Evolutionary conservation across 2,888 invertebrate species (phyloP).

Genomic region (Drosophila mercatorum): DNA sequence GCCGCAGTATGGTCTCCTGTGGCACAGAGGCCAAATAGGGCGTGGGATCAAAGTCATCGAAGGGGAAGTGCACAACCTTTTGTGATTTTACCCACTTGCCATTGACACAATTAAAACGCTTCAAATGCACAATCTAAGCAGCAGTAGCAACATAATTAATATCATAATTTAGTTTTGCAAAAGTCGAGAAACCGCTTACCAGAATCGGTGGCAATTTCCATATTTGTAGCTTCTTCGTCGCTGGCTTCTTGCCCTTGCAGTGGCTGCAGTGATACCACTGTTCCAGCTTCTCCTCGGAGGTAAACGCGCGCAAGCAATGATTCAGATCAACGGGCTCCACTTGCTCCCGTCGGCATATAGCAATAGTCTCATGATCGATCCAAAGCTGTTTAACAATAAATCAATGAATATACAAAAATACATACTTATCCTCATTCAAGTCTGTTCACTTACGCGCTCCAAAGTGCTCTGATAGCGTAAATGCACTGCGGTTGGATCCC

Average conservation of each 20-base stretch:
- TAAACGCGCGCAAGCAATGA: conserved; percentile 94
- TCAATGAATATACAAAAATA: neutral
- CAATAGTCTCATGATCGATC: conserved; percentile 91
- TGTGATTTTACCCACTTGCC: conserved; percentile 97
- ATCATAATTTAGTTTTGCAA: neutral
- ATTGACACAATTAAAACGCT: conserved; percentile 95
- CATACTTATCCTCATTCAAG: neutral
- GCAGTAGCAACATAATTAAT: neutral
- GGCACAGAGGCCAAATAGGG: conserved; percentile 93
- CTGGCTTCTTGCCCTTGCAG: conserved; percentile 93
- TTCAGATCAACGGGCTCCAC: conserved; percentile 93
- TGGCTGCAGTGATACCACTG: conserved; percentile 94
- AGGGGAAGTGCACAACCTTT: conserved; percentile 95
- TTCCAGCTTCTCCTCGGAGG: conserved; percentile 93
- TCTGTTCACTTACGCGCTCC: conserved; percentile 87
- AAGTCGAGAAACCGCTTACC: conserved; percentile 85
- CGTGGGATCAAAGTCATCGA: conserved; percentile 93
- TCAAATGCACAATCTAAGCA: conserved; percentile 93
- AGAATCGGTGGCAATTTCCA: conserved; percentile 96
- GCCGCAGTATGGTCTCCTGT: conserved; percentile 89
- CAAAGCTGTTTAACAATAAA: conserved; percentile 86
- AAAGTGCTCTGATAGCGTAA: conserved; percentile 92
- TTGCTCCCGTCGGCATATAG: conserved; percentile 88
- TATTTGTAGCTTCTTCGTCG: conserved; percentile 95
- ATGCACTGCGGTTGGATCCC: conserved; percentile 97